phyloP scores from a whole-genome alignment of 1,140 invertebrate species.

The Leucophenga varia region DNA sequence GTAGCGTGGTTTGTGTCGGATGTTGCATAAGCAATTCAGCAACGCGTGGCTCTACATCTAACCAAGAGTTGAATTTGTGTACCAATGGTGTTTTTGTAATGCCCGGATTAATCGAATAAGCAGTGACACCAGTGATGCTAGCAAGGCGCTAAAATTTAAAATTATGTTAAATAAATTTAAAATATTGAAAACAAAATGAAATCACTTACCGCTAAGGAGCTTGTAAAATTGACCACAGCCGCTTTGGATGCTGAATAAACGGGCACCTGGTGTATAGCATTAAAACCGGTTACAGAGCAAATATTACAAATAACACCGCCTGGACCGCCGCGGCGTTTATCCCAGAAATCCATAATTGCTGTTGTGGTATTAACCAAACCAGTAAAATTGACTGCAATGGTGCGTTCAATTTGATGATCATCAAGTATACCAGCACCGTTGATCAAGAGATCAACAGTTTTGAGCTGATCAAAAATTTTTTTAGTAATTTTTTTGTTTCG shows the following conservation, averaged over 20 bases:
- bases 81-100: slow-evolving; percentile 35
- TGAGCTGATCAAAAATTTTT: slow-evolving; percentile 35
- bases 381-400: slow-evolving; percentile 50
- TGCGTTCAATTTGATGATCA: slow-evolving; percentile 44
- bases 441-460: slow-evolving; percentile 44
- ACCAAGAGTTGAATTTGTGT: slow-evolving; percentile 45
- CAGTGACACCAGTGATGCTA: slow-evolving; percentile 32
- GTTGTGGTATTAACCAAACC: slow-evolving; percentile 47
- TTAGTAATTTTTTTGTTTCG: slow-evolving; percentile 33
- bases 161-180: background rate
- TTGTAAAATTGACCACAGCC: slow-evolving; percentile 57
- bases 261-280: slow-evolving; percentile 48
- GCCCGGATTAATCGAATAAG: slow-evolving; percentile 41
- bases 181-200: background rate
- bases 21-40: slow-evolving; percentile 29
- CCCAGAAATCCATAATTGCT: slow-evolving; percentile 57
- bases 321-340: slow-evolving; percentile 62
- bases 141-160: slow-evolving; percentile 1
- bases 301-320: slow-evolving; percentile 68
- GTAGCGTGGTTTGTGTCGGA: slow-evolving; percentile 29
- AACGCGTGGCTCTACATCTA: slow-evolving; percentile 39
- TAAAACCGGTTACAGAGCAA: slow-evolving; percentile 63
- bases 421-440: slow-evolving; percentile 49
- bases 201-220: slow-evolving; percentile 45
- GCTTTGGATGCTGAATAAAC: slow-evolving; percentile 59